phyloP scores from a whole-genome alignment of 23 tunicate species.

The Clavelina lepadiformis region DNA sequence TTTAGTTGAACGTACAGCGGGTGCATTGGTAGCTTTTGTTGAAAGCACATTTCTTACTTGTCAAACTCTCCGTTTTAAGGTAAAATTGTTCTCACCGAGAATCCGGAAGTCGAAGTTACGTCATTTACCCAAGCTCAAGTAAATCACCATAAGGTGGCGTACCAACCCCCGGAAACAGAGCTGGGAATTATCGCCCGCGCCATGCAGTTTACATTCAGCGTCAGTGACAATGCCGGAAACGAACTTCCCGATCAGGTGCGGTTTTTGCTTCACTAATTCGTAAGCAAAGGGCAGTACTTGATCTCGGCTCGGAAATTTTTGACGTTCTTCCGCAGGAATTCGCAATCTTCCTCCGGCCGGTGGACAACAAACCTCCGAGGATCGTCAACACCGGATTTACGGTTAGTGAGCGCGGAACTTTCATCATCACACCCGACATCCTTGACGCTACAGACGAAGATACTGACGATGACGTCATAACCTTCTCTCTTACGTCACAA shows the following conservation, averaged over 20 bases:
- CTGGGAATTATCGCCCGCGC: conserved; percentile 85
- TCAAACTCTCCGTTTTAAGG: conserved; percentile 27
- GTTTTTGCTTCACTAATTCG: not conserved
- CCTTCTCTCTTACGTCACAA: conserved; percentile 41
- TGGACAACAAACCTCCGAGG: conserved; percentile 92
- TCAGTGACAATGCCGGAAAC: conserved; percentile 76
- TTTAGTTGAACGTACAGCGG: no score
- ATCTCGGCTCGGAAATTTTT: no score
- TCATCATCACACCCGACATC: conserved; percentile 63
- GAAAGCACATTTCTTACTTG: no score
- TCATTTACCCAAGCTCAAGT: conserved; percentile 89
- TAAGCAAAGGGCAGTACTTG: no score
- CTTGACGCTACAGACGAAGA: conserved; percentile 91
- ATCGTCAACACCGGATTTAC: conserved; percentile 85
- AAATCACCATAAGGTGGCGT: conserved; percentile 92
- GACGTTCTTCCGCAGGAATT: conserved; percentile 30
- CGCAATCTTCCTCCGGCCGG: conserved; percentile 78
- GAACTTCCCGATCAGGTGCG: conserved; percentile 75
- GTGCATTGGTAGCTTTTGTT: no score
- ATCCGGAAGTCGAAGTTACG: conserved; percentile 55
- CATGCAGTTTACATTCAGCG: conserved; percentile 68
- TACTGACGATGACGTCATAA: conserved; percentile 62
- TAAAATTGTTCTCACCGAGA: conserved; percentile 54
- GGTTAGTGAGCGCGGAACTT: conserved; percentile 61
- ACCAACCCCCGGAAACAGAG: conserved; percentile 89